These are phyloP conservation scores for Hypsopygia costalis DNA, from an alignment of 2,888 invertebrate genomes.

Conservation along the genomic window DNA sequence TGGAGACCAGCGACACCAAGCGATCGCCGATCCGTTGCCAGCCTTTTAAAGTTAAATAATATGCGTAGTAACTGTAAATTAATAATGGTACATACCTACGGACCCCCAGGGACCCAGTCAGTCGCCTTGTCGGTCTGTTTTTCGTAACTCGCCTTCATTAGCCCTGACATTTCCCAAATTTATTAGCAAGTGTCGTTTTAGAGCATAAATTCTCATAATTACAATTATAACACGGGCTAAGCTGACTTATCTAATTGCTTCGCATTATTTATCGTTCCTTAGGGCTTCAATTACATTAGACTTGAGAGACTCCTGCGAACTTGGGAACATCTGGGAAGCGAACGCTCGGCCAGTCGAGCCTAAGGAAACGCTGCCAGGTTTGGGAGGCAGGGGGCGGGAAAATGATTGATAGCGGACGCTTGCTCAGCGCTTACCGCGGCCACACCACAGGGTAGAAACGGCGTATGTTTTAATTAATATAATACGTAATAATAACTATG, in stretches of 20 bases:
- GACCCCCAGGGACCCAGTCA: too few species aligned
- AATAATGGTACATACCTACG: too few species aligned
- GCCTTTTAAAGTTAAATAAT: too few species aligned
- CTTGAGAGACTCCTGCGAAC: slow-evolving; percentile 21
- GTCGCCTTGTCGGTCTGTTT: too few species aligned
- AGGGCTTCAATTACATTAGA: slow-evolving; percentile 32
- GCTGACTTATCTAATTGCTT: slow-evolving; percentile 27
- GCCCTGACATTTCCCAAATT: neutral
- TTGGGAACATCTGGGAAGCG: slow-evolving; percentile 11
- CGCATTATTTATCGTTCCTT: slow-evolving; percentile 28
- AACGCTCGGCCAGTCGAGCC: slow-evolving; percentile 4
- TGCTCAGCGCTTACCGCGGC: neutral
- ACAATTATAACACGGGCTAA: slow-evolving; percentile 19
- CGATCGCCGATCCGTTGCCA: too few species aligned
- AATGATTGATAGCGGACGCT: slow-evolving; percentile 13
- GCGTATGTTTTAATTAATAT: slow-evolving; percentile 10
- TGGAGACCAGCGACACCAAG: too few species aligned
- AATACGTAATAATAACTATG: slow-evolving; percentile 8
- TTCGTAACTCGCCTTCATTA: too few species aligned
- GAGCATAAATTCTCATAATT: slow-evolving; percentile 17
- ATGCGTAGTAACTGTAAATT: too few species aligned
- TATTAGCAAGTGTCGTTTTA: neutral
- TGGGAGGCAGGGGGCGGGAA: too few species aligned
- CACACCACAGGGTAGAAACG: neutral
- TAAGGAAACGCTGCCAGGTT: neutral